Conservation (phyloP, 2,113 vertebrate genomes). For the Pteruthius melanotis region DNA sequence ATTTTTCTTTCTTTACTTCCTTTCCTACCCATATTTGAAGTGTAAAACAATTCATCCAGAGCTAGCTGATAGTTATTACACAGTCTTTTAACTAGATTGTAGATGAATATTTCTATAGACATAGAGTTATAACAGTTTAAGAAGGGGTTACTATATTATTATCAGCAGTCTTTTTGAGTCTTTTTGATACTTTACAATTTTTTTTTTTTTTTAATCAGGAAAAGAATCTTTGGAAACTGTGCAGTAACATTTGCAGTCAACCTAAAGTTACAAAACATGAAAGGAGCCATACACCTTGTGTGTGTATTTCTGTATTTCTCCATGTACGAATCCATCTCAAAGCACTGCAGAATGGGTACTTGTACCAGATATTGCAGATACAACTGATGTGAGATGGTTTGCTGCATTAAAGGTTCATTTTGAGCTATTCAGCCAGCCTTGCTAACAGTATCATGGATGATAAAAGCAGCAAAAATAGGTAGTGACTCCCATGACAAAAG, state of each 20-base stretch:
- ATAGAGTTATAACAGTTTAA: background rate
- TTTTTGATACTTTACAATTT: background rate
- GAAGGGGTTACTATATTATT: background rate
- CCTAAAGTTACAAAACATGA: background rate
- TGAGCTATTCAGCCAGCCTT: background rate
- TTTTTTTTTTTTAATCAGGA: background rate
- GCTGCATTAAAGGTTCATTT: background rate
- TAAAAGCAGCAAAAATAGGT: background rate
- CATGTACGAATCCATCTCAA: accelerated
- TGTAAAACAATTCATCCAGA: background rate
- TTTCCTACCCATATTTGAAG: background rate
- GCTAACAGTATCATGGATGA: background rate
- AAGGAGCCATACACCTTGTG: accelerated
- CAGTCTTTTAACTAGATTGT: background rate
- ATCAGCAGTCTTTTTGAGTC: background rate
- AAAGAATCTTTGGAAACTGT: background rate
- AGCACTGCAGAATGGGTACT: background rate
- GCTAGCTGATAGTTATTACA: background rate
- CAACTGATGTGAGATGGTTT: background rate
- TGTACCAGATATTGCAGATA: background rate
- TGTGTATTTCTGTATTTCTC: background rate
- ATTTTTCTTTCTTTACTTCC: background rate
- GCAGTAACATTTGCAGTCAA: background rate
- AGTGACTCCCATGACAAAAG: background rate
- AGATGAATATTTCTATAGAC: background rate